Evolutionary conservation across 2,888 invertebrate species (phyloP), one percentile per base, ranked within the genome.

Genomic region (Amphipyra tragopoginis): DNA sequence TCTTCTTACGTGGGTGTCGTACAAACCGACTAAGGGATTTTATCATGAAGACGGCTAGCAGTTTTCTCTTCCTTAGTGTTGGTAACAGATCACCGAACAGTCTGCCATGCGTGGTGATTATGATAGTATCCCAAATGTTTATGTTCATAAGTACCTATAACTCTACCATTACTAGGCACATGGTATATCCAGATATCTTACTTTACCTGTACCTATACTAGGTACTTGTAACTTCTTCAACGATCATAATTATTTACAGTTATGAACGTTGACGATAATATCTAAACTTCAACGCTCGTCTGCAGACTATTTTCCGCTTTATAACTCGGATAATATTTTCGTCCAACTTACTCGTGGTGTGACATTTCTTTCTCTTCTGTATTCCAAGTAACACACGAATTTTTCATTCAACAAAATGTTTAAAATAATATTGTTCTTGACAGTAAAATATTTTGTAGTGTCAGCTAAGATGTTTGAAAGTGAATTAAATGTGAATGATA

Each of bases 401-500:
- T 33, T 21, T 15, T 42, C 21, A 40, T 43, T 5, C 56, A 39
- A 42, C 1, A 80, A 80, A 72, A 64, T 69, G 61, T 58, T 66
- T 13, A 50, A 42, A 60, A 57, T 72, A 65, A 34, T 43, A 14
- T 60, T 45, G 14, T 63, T 36, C 51, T 65, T 49, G 2, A 49
- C 61, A 50, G 49, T 59, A 55, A 15, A 59, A 64, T 47, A 52
- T 65, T 50, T 65, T 7, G 48, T 40, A 42, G 58, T 58, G 34
- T 29, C 70, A 39, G 63, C 80, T 14, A 82, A 85, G 75, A 87
- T 87, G 79, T 82, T 85, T 60, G 86, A 91, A 21, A 86, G 82
- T 79, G 93, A 93, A 49, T 83, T 95, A 34, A 94, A 96, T 87
- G 89, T 96, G 6, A 95, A 97, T 68, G 97, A 97, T 87, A 96